Evolutionary conservation across 2,888 invertebrate species (phyloP).

Genomic region (Sesia bembeciformis): DNA sequence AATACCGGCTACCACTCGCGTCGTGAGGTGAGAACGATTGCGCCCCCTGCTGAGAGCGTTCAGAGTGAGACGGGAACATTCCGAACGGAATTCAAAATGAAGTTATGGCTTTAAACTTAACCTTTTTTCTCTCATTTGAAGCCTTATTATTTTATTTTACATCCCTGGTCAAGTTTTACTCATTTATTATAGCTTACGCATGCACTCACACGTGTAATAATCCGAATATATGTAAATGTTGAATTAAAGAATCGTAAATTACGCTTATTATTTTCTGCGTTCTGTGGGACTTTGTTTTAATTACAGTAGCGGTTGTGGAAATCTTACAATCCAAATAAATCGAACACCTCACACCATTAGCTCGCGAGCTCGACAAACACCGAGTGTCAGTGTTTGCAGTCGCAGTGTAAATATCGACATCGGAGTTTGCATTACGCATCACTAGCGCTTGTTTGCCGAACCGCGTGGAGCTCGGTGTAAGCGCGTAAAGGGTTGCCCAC

Average conservation of each 20-base stretch:
- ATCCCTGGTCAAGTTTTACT: conserved; percentile 41
- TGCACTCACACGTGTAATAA: conserved; percentile 1
- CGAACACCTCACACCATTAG: conserved; percentile 58
- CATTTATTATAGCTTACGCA: conserved; percentile 17
- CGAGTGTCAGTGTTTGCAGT: conserved; percentile 63
- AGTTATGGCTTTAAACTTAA: conserved; percentile 60
- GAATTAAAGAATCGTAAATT: not conserved
- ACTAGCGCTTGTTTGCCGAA: conserved; percentile 64
- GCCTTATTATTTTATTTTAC: conserved; percentile 57
- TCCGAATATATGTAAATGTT: conserved; percentile 1
- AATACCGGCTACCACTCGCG: conserved; percentile 72
- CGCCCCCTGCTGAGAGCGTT: conserved; percentile 65
- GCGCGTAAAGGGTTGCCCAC: conserved; percentile 65
- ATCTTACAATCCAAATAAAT: conserved; percentile 45
- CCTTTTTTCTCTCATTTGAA: conserved; percentile 47
- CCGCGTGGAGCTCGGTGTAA: conserved; percentile 44
- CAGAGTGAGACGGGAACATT: conserved; percentile 63
- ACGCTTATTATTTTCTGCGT: conserved; percentile 13
- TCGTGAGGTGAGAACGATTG: conserved; percentile 74
- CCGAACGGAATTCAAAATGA: conserved; percentile 68
- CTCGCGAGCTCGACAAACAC: conserved; percentile 62
- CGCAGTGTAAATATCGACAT: conserved; percentile 64
- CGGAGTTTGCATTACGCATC: conserved; percentile 72
- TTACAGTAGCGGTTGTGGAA: conserved; percentile 61
- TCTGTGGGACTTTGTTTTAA: conserved; percentile 33